Conservation (phyloP, 2,113 vertebrate genomes). For the Nothobranchius furzeri region DNA sequence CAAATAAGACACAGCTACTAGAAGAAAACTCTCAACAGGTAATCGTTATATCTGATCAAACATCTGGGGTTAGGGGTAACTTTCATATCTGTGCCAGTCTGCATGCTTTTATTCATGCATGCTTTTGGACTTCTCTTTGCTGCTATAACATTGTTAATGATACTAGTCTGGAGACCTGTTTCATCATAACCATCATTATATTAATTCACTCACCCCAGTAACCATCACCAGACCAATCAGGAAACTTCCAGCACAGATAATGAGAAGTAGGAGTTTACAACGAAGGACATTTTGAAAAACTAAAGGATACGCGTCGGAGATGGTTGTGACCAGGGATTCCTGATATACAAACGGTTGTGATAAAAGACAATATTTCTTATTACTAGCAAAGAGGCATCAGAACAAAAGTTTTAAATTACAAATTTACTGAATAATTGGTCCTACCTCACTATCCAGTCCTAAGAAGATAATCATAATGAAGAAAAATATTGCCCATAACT, state of each 20-base stretch:
- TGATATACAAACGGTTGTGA: constrained; percentile 74
- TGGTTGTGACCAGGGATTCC: constrained; percentile 77
- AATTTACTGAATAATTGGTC: not conserved
- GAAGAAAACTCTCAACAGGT: too few species aligned
- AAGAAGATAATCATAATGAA: constrained; percentile 82
- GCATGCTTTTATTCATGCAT: too few species aligned
- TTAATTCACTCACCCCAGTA: constrained; percentile 71
- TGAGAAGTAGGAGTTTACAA: constrained; percentile 79
- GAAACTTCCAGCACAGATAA: constrained; percentile 69
- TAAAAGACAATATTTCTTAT: constrained; percentile 8
- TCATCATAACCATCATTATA: not conserved
- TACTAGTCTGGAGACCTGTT: not conserved
- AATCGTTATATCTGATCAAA: too few species aligned
- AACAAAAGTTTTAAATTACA: not conserved
- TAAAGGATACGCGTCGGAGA: constrained; percentile 78
- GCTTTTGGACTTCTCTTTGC: too few species aligned
- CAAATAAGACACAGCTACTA: too few species aligned
- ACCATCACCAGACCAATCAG: constrained; percentile 77
- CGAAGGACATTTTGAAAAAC: constrained; percentile 66
- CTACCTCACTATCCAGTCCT: constrained; percentile 81
- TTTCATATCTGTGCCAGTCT: too few species aligned
- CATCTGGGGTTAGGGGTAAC: too few species aligned
- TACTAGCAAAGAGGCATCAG: not conserved
- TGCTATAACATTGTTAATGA: too few species aligned
- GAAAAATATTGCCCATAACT: constrained; percentile 81